These are phyloP conservation scores for Empidonax traillii DNA, from an alignment of 2,113 vertebrate genomes.

Conservation along the genomic window DNA sequence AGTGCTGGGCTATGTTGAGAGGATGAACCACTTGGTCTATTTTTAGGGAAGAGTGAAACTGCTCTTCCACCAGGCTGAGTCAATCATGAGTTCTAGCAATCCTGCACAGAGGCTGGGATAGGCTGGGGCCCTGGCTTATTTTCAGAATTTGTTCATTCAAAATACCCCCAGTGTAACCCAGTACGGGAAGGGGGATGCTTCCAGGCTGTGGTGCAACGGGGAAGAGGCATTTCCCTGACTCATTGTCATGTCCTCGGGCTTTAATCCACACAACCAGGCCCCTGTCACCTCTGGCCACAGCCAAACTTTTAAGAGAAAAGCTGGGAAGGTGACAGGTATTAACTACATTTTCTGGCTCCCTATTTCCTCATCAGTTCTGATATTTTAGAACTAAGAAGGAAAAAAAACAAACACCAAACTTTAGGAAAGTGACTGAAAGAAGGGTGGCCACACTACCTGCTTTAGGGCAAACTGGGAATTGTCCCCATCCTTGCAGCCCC, in stretches of 20 bases:
- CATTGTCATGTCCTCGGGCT: background rate
- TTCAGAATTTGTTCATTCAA: constrained; percentile 40
- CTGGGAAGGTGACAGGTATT: background rate
- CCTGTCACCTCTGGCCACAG: background rate
- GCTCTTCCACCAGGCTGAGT: constrained; percentile 79
- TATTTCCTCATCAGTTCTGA: background rate
- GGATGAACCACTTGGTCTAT: constrained; percentile 73
- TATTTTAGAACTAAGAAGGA: background rate
- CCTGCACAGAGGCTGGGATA: background rate
- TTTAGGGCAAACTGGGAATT: background rate
- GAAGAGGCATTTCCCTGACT: constrained; percentile 40
- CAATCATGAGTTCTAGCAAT: constrained; percentile 74
- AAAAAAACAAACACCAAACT: background rate
- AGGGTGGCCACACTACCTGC: accelerated
- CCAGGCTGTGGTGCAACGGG: background rate
- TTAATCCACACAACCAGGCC: background rate
- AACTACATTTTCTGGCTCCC: background rate
- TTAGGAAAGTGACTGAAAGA: background rate
- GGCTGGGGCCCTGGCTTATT: background rate
- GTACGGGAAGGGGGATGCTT: background rate
- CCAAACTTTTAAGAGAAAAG: background rate
- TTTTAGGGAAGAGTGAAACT: constrained; percentile 68
- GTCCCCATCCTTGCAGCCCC: background rate
- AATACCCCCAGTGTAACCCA: background rate
- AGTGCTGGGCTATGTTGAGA: constrained; percentile 83